Percentiles rank a stretch among this genome's conserved stretches.
phyloP scores from a whole-genome alignment of 2,797 vertebrate species.

The Thunnus albacares region DNA sequence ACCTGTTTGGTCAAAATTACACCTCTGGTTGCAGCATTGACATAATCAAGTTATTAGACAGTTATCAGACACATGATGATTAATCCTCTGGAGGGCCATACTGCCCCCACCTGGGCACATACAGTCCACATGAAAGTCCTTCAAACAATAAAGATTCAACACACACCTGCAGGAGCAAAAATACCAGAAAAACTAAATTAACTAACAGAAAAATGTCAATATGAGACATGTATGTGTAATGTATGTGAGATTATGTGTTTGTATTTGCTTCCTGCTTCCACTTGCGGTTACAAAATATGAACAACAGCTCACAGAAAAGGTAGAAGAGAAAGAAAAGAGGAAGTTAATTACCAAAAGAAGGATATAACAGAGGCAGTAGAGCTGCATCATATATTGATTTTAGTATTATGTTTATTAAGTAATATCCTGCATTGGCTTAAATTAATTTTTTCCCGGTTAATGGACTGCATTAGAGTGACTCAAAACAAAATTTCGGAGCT shows the following conservation, averaged over 20 bases:
- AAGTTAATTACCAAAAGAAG: not conserved
- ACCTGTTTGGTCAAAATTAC: not conserved
- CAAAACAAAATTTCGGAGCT: slow-evolving; percentile 10
- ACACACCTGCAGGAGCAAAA: not conserved
- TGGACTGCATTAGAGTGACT: not conserved
- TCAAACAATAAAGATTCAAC: not conserved
- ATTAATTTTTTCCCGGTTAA: slow-evolving; percentile 10
- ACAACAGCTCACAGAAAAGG: not conserved
- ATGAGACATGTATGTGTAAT: too few species aligned
- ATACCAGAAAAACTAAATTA: not conserved
- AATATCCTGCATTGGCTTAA: slow-evolving; percentile 6
- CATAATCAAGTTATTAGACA: too few species aligned
- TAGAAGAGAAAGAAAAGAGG: not conserved
- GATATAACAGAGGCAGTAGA: not conserved
- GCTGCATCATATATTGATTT: slow-evolving; percentile 8
- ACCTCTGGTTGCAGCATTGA: slow-evolving; percentile 1
- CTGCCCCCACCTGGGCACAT: slow-evolving; percentile 66
- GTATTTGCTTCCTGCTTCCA: not conserved
- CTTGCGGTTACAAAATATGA: not conserved
- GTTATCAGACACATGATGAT: not conserved
- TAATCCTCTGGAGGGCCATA: slow-evolving; percentile 21
- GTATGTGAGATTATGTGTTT: not conserved
- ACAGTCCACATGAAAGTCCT: not conserved
- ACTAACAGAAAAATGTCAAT: not conserved
- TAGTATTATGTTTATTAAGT: not conserved